Base-by-base conservation (phyloP, 2,113 vertebrate species). In the Urocynchramus pylzowi region DNA sequence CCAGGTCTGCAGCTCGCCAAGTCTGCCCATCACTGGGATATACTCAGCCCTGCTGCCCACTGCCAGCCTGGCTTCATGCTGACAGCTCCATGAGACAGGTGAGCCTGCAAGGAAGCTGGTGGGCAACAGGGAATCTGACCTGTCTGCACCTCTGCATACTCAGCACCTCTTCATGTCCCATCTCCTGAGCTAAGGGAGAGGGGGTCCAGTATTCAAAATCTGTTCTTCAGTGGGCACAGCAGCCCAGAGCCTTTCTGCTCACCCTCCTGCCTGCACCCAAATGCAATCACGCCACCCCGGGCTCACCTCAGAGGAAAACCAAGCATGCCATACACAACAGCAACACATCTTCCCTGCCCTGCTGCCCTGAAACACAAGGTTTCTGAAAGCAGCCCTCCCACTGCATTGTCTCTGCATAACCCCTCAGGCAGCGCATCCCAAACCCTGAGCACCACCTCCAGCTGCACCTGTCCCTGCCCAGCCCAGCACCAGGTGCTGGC, bases 211-310 rank as follows among this genome's bases (percentile, higher is more conserved):
- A 26, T 26, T 50, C 41, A 9, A 57, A 12, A 37, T 41, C 44
- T 31, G 33, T 0, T 70, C 28, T 73, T 45, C 57, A 23, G 26
- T 0, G 4, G 44, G 33, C n/a, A 50, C 19, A 42, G 33, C 12
- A 9, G 35, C 49, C n/a, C 19, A 24, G 6, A 91, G 24, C 23
- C 35, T 26, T 64, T 21, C 53, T 69, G 49, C 39, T 39, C 64
- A 35, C 6, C 2, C 33, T 75, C 21, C 52, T 2, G 0, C 12
- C 5, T 16, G 9, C 26, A 35, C 50, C 20, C 45, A 41, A 63
- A 74, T 0, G 1, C 41, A 39, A 37, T 5, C 19, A 6, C 11
- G 4, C 33, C 75, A 84, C 14, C 5, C 68, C 0, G 0, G 54
- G 45, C 41, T 47, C 59, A 68, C 15, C 56, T 61, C 5, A 31